Percentiles rank a stretch among this genome's conserved stretches.
phyloP scores from a whole-genome alignment of 1,140 invertebrate genomes.

The Temnothorax nylanderi region DNA sequence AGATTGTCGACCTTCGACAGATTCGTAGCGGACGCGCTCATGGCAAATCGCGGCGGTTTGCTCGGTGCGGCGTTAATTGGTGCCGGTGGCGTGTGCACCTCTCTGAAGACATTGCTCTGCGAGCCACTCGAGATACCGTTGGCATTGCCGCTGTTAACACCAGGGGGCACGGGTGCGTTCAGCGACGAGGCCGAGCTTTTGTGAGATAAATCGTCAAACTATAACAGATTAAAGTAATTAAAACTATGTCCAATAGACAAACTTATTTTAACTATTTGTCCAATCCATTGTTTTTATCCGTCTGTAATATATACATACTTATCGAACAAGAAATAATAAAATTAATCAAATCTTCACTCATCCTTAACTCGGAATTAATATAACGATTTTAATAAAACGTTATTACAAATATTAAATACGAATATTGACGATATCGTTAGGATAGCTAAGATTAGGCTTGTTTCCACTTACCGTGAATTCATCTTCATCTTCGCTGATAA shows the following conservation, averaged over 20 bases:
- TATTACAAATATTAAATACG: slow-evolving; percentile 49
- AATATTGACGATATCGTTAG: background rate
- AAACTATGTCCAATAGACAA: background rate
- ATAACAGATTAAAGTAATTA: slow-evolving; percentile 65
- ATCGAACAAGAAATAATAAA: background rate
- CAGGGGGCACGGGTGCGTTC: slow-evolving; percentile 84
- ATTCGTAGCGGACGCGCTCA: slow-evolving; percentile 81
- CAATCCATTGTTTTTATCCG: background rate
- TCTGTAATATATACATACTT: background rate
- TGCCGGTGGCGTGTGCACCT: slow-evolving; percentile 61
- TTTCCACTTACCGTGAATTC: slow-evolving; percentile 89
- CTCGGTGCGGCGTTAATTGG: slow-evolving; percentile 84
- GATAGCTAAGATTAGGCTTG: background rate
- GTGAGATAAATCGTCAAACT: slow-evolving; percentile 94
- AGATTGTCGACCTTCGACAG: slow-evolving; percentile 80
- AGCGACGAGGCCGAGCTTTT: slow-evolving; percentile 95
- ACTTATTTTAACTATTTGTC: background rate
- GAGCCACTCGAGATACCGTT: slow-evolving; percentile 69
- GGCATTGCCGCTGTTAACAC: slow-evolving; percentile 56
- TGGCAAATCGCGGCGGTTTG: slow-evolving; percentile 85
- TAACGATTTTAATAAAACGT: background rate
- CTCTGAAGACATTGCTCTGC: slow-evolving; percentile 67
- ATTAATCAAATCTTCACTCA: background rate
- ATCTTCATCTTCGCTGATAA: slow-evolving; percentile 95
- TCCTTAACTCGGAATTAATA: background rate